Evolutionary conservation across 2,888 invertebrate species (phyloP), one percentile per base, ranked within the genome.

Genomic region (Mechanitis mazaeus): DNA sequence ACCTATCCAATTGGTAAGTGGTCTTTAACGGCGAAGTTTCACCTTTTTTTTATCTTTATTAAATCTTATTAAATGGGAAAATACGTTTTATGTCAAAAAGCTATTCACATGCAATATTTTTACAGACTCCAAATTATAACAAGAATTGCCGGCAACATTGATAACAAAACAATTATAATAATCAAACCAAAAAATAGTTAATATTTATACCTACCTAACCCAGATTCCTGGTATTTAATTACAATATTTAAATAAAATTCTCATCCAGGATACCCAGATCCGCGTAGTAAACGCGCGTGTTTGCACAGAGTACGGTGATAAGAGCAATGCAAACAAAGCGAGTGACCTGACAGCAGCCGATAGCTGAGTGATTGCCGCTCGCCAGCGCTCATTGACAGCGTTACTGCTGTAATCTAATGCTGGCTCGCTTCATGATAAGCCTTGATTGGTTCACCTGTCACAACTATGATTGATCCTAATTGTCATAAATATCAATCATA

Each of bases 241-340:
- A 50, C 7, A 31, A 3, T 31, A 50, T 31, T 33, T 31, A 60
- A 11, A 45, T n/a, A 56, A 12, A 60, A 45, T 54, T 56, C 57
- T 6, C 33, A 56, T 64, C 56, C 35, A 62, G 31, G 31, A 56
- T 59, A 53, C 56, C 45, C n/a, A 64, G 45, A 61, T 64, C 62
- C 42, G n/a, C 58, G 45, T 45, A 50, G 28, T 45, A 57, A 56
- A 63, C 64, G 70, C 73, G 75, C 72, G 73, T 85, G 85, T 85
- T 83, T 85, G 84, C 72, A 72, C 76, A 78, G 73, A 71, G 76
- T 76, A 72, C 75, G 71, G 72, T 77, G 88, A 88, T 88, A 88
- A 88, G 87, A 87, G 87, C 85, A 84, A 75, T 63, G 77, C 81
- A 86, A 87, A 88, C 87, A 87, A 75, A 71, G 71, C 71, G 62